Base-by-base conservation (phyloP, 2,113 vertebrate genomes). In the Naja naja region DNA sequence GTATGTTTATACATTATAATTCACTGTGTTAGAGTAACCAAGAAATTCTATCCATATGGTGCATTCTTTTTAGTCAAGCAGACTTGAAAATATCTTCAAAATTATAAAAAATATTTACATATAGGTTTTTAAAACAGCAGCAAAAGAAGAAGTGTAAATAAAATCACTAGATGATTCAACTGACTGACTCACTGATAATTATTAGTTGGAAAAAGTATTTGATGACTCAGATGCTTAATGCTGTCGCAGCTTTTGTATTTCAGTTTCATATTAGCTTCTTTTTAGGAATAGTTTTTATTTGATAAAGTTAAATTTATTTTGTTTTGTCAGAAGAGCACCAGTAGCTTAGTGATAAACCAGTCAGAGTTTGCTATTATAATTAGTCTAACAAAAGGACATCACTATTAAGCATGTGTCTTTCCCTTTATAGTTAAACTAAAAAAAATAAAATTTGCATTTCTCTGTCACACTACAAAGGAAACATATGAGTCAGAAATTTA, bases 201-300 rank as follows among this genome's bases (percentile, higher is more conserved):
- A 98, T 98, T 98, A 97, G 97, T 96, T 95, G 96, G 94, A 96
- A 96, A 97, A 97, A 97, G 97, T 97, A 98, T 98, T 97, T 97
- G 97, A 98, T 98, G 97, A 98, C 96, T 98, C 98, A 98, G 96
- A 96, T 93, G 91, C 90, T 94, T 89, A 96, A 90, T 27, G 27
- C 96, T 96, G 97, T 94, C 92, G 96, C 97, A 92, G 96, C 97
- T 97, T 98, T 97, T 96, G 97, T 95, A 97, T 98, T 97, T 98
- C 98, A 92, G 97, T 98, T 98, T 98, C 98, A 0, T 94, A 97
- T 95, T 92, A 96, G 95, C 91, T 97, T 98, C 98, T 98, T 98
- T 98, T 98, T 96, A 98, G 98, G 98, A 98, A 98, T 98, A 95
- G 94, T 97, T 97, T 97, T 97, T 97, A 97, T 97, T 97, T 94